Evolutionary conservation across 2,888 invertebrate species (phyloP), one percentile per base, ranked within the genome.

Genomic region (Neoscelio sp.): DNA sequence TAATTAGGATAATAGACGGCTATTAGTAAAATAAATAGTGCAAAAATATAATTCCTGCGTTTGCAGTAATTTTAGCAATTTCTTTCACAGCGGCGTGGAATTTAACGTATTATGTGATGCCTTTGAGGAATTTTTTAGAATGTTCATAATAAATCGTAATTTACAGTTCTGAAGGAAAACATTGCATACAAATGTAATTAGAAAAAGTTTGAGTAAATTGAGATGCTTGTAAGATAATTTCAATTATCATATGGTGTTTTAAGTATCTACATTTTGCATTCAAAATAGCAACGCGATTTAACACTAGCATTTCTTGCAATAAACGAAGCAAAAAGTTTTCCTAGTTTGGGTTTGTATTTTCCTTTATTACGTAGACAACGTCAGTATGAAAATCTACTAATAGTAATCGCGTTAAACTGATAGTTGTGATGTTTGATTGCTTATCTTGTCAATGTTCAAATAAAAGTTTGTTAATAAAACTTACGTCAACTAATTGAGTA

Each of bases 1-100:
- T 38, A 65, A 65, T 74, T 74, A 58, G 6, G 30, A 58, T 74
- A 74, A 74, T 58, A 13, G 15, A 13, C 48, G 4, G 48, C 6
- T 28, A 65, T 74, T 65, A 74, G 30, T 17, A 40, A 65, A 65
- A 65, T 65, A 74, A 74, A 65, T 65, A 73, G 73, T 26, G 48
- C 73, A 73, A 64, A 73, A 73, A 35, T 62, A 6, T 8, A 35
- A 40, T n/a, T 33, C 12, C 6, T 15, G 38, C 7, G n/a, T 38
- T 7, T 15, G 7, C 12, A 3, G 13, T 7, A 38, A 28, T 28
- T 6, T 2, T 15, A 6, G 10, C 18, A 10, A 12, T 13, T 26
- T 26, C 8, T 44, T 44, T 44, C 15, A 5, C 42, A n/a, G 17
- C 38, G 58, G 23, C 44, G 17, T 33, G 60, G 23, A 33, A 33